A percentile compares a stretch with the other conserved stretches of the same genome.
phyloP scores from a whole-genome alignment of 2,113 vertebrate species.

The Galeopterus variegatus region DNA sequence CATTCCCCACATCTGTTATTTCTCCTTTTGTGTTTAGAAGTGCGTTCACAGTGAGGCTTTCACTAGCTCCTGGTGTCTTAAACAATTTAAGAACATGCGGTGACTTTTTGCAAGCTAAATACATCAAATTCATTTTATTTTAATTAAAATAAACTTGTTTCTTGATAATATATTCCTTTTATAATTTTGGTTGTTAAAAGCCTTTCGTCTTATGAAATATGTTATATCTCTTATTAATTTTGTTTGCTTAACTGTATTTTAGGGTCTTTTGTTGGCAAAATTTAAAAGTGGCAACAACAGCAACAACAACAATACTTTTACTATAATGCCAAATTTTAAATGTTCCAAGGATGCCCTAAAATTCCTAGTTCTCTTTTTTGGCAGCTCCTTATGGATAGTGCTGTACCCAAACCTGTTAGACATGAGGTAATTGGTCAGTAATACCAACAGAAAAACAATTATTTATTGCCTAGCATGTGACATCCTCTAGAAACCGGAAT shows the following conservation, averaged over 20 bases:
- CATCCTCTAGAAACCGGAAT: neutral
- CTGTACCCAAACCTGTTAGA: neutral
- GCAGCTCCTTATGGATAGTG: neutral
- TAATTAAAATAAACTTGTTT: neutral
- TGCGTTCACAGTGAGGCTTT: neutral
- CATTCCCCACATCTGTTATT: fast-evolving
- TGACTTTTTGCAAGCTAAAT: neutral
- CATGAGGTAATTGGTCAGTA: neutral
- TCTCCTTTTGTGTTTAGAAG: neutral
- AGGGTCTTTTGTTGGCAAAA: neutral
- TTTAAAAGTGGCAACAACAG: neutral
- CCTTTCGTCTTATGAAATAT: neutral
- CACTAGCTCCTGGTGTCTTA: neutral
- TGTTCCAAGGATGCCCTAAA: neutral
- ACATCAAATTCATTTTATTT: neutral
- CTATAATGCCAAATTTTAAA: neutral
- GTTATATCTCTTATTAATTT: neutral
- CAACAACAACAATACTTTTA: neutral
- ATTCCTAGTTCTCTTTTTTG: neutral
- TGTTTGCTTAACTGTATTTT: neutral
- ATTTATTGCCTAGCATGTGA: neutral
- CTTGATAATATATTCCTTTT: neutral
- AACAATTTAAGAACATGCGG: neutral
- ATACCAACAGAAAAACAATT: neutral
- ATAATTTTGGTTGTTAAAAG: neutral